Evolutionary conservation across 2,113 vertebrate genomes (phyloP).

Genomic region (Burhinus bistriatus): DNA sequence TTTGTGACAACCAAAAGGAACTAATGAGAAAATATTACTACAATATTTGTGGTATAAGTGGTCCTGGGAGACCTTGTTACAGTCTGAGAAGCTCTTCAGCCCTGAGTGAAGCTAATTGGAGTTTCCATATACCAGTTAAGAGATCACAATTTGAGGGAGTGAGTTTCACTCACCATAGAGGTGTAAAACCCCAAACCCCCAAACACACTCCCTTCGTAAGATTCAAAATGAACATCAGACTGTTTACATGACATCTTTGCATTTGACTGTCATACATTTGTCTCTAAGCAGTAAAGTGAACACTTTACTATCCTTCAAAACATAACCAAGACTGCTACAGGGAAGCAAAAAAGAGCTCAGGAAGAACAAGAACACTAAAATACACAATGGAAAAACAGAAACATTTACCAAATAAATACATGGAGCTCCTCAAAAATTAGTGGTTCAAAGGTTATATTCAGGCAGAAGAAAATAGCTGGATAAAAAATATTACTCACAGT

Average conservation of each 20-base stretch:
- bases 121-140: constrained; percentile 72
- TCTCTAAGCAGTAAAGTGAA: constrained; percentile 11
- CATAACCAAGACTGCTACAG: neutral
- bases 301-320: neutral
- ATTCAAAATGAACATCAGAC: constrained; percentile 50
- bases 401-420: neutral
- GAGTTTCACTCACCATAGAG: constrained; percentile 64
- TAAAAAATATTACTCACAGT: neutral
- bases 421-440: neutral
- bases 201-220: constrained; percentile 36
- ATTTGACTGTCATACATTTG: constrained; percentile 11
- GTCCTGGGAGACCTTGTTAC: constrained; percentile 89
- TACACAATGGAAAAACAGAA: neutral
- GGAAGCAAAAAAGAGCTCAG: neutral
- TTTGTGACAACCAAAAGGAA: constrained; percentile 79
- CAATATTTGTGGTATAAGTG: constrained; percentile 66
- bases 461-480: neutral
- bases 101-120: constrained; percentile 82
- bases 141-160: constrained; percentile 64
- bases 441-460: neutral
- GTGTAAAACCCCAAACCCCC: constrained; percentile 34
- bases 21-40: constrained; percentile 83
- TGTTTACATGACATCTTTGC: constrained; percentile 14
- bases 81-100: constrained; percentile 74
- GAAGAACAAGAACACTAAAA: neutral